Percentiles rank a stretch among this genome's conserved stretches.
Conservation (phyloP, 1,140 invertebrate genomes). For the Mercenaria mercenaria region DNA sequence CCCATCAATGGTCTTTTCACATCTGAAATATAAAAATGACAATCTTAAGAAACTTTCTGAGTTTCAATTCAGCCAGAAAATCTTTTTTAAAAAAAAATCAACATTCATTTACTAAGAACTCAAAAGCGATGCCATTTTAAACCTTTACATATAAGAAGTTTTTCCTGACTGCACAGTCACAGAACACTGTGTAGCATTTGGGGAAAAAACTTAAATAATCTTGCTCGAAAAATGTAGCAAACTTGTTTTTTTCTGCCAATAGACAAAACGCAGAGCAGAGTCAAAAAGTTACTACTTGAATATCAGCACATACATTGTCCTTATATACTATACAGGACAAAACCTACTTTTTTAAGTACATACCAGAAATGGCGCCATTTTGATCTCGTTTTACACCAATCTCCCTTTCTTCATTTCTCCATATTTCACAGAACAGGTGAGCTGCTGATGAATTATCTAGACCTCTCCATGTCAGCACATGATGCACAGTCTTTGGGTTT, state of each 20-base stretch:
- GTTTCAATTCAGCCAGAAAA: no score
- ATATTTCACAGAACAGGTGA: constrained; percentile 86
- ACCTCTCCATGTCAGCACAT: constrained; percentile 85
- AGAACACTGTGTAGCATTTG: no score
- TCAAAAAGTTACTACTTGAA: no score
- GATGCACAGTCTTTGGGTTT: constrained; percentile 84
- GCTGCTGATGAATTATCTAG: constrained; percentile 81
- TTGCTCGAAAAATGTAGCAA: no score
- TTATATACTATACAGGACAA: no score
- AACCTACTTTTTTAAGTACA: no score
- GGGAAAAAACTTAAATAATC: no score
- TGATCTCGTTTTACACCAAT: constrained; percentile 82
- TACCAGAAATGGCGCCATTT: constrained; percentile 83
- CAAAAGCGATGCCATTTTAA: no score
- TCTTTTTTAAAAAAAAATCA: not conserved
- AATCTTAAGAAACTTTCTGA: not conserved
- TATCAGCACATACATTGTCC: no score
- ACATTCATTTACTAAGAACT: not conserved
- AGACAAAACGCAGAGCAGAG: no score
- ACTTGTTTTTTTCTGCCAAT: no score
- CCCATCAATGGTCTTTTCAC: constrained; percentile 82
- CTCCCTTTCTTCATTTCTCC: constrained; percentile 84
- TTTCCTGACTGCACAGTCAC: no score
- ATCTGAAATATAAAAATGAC: constrained; percentile 68
- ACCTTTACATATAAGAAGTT: not conserved